These are phyloP conservation scores for Cynodonichthys magdalenae DNA, from an alignment of 2,797 vertebrate species.

Conservation along the genomic window DNA sequence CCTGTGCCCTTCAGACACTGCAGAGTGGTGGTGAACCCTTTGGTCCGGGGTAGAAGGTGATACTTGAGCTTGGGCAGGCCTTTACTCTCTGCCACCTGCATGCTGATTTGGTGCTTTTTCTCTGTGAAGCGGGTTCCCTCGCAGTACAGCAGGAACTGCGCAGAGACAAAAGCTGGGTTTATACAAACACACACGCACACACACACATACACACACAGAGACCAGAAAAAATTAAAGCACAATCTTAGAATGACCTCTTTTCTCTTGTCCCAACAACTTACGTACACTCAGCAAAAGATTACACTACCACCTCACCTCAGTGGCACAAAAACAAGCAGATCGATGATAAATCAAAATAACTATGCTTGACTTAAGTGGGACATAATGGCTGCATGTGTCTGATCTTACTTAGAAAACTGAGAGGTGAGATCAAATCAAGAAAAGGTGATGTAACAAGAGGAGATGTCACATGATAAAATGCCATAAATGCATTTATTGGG, in stretches of 20 bases:
- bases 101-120: conserved; percentile 96
- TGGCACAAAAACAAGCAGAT: neutral
- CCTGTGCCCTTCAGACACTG: conserved; percentile 97
- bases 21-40: conserved; percentile 97
- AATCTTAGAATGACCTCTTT: conserved; percentile 35
- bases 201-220: neutral
- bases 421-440: too few relatives aligned
- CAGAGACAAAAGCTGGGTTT: conserved; percentile 24
- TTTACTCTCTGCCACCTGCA: conserved; percentile 97
- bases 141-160: conserved; percentile 95
- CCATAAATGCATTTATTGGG: too few relatives aligned
- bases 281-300: conserved; percentile 27
- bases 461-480: too few relatives aligned
- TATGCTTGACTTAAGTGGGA: conserved; percentile 19
- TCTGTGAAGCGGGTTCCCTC: conserved; percentile 98
- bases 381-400: conserved; percentile 44
- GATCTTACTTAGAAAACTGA: too few relatives aligned
- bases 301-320: neutral
- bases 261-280: conserved; percentile 15
- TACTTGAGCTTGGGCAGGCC: conserved; percentile 95
- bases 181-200: conserved; percentile 9
- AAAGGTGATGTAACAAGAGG: too few relatives aligned
- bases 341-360: neutral
- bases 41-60: conserved; percentile 95
- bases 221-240: neutral